phyloP scores from a whole-genome alignment of 1,140 invertebrate species.

The Ostrea edulis region DNA sequence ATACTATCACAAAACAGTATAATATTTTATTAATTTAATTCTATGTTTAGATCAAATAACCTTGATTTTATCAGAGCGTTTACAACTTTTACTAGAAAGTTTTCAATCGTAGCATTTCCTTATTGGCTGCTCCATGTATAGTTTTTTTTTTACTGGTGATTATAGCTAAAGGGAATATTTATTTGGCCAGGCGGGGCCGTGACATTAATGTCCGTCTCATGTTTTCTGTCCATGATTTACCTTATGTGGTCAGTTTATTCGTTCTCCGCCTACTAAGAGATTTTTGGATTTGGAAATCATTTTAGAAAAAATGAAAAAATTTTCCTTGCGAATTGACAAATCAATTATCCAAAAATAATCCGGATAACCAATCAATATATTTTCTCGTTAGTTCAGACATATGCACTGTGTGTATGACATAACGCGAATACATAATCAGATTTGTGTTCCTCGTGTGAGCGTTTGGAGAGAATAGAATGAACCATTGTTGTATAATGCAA shows the following conservation, averaged over 20 bases:
- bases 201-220: constrained; percentile 7
- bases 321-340: background rate
- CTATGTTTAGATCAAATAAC: background rate
- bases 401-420: background rate
- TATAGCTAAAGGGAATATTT: constrained; percentile 25
- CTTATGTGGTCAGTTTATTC: constrained; percentile 17
- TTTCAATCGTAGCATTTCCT: background rate
- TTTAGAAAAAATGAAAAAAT: background rate
- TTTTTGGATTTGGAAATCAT: background rate
- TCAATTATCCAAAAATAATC: background rate
- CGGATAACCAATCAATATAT: background rate
- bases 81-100: background rate
- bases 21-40: background rate
- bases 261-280: background rate
- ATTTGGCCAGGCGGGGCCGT: constrained; percentile 12
- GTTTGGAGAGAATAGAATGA: background rate
- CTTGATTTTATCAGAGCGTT: background rate
- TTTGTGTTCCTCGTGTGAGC: background rate
- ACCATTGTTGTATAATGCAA: background rate
- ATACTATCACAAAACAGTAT: background rate
- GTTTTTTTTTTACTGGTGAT: background rate
- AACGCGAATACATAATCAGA: background rate
- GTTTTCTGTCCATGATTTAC: background rate
- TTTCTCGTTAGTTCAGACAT: background rate
- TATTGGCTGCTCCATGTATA: background rate